phyloP scores from a whole-genome alignment of 2,113 vertebrate genomes.

The Thamnophis sirtalis region DNA sequence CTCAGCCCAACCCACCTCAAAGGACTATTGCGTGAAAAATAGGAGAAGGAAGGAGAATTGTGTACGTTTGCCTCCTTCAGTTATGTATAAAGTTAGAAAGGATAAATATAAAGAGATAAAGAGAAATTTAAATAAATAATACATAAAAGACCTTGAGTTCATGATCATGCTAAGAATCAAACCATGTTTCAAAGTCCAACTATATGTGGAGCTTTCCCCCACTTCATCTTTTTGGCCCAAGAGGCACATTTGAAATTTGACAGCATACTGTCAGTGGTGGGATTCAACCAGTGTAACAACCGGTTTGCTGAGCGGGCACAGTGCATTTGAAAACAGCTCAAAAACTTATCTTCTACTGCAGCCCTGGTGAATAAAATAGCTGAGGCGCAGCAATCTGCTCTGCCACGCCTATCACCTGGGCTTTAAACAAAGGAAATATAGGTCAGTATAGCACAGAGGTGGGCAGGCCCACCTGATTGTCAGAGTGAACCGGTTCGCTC shows the following conservation, averaged over 20 bases:
- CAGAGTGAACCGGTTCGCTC: no score
- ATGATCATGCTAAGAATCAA: background rate
- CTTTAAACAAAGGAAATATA: no score
- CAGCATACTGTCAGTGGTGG: background rate
- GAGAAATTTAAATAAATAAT: background rate
- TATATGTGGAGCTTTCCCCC: background rate
- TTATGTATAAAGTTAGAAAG: background rate
- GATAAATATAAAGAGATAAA: background rate
- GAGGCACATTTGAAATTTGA: background rate
- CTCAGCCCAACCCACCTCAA: background rate
- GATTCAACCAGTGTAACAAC: no score
- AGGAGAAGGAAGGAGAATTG: background rate
- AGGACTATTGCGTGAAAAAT: background rate
- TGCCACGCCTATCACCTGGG: no score
- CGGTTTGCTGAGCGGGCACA: no score
- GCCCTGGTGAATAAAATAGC: no score
- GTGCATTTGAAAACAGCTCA: no score
- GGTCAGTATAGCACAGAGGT: no score
- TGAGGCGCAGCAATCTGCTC: no score
- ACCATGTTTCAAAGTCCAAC: background rate
- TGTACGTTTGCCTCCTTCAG: background rate
- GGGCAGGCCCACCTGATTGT: no score
- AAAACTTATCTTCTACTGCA: no score
- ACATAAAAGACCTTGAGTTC: background rate
- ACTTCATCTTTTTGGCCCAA: background rate